These are phyloP conservation scores for Alfaro cultratus DNA, from an alignment of 2,797 vertebrate species.

Conservation along the genomic window DNA sequence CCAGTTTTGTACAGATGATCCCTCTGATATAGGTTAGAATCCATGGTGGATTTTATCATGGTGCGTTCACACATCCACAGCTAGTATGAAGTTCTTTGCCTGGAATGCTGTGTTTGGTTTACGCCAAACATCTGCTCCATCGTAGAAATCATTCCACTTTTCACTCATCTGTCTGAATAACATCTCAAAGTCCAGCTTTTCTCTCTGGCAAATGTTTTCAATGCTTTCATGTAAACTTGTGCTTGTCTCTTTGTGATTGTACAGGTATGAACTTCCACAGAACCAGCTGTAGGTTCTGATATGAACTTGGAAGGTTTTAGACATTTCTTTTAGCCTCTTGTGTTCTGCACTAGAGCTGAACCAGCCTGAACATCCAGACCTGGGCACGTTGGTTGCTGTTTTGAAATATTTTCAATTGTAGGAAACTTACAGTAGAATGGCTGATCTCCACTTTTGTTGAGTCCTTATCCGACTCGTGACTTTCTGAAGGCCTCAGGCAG, in stretches of 20 bases:
- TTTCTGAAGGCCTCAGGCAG: not conserved
- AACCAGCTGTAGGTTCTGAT: not conserved
- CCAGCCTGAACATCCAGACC: not conserved
- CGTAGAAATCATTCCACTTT: not conserved
- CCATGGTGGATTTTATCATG: not conserved
- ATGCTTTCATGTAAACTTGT: not conserved
- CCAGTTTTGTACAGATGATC: not conserved
- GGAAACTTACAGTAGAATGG: not conserved
- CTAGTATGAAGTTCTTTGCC: not conserved
- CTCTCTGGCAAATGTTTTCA: not conserved
- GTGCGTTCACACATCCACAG: not conserved
- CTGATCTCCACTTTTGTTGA: not conserved
- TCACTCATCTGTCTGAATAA: not conserved
- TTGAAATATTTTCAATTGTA: not conserved
- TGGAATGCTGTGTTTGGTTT: not conserved
- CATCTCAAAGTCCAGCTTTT: not conserved
- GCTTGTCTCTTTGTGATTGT: not conserved
- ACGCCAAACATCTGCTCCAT: not conserved
- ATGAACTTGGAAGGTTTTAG: not conserved
- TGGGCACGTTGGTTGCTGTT: not conserved
- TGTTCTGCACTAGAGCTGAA: not conserved
- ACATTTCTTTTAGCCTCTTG: not conserved
- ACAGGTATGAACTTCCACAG: not conserved
- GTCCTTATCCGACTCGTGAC: not conserved
- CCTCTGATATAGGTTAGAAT: not conserved